These are phyloP conservation scores for Ommatoiulus sabulosus DNA, from an alignment of 2,888 invertebrate genomes.

Conservation along the genomic window DNA sequence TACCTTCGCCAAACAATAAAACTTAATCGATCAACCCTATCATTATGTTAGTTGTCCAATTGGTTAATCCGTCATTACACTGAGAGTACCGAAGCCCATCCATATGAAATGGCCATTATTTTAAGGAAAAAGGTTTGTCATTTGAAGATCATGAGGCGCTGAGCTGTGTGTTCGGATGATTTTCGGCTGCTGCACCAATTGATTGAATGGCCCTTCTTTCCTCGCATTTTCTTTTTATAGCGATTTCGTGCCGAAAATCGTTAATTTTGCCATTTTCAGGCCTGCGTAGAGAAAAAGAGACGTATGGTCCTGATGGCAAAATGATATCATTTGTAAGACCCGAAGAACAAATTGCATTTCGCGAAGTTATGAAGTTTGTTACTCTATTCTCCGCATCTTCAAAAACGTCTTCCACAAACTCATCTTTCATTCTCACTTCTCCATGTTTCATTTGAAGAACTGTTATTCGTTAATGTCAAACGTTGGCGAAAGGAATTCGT, in stretches of 20 bases:
- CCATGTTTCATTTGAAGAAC: conserved; percentile 13
- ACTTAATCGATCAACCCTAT: no score
- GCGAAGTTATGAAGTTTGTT: conserved; percentile 16
- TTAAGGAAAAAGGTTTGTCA: background rate
- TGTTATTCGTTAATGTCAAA: conserved; percentile 3
- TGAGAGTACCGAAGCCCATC: no score
- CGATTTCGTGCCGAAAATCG: conserved; percentile 34
- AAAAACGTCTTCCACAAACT: conserved; percentile 18
- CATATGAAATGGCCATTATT: no score
- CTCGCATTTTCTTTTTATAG: background rate
- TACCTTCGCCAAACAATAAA: no score
- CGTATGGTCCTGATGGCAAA: conserved; percentile 15
- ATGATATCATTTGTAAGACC: conserved; percentile 7
- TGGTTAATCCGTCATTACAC: no score
- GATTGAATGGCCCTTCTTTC: conserved; percentile 26
- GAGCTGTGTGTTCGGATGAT: background rate
- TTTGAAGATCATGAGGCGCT: background rate
- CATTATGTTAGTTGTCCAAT: no score
- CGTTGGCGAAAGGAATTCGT: background rate
- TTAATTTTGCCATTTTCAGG: conserved; percentile 2
- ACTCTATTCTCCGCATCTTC: background rate
- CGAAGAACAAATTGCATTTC: conserved; percentile 16
- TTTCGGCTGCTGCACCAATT: background rate
- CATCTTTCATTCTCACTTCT: conserved; percentile 14
- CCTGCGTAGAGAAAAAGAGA: no score